phyloP scores from a whole-genome alignment of 2,888 invertebrate genomes.

The Melolontha melolontha region DNA sequence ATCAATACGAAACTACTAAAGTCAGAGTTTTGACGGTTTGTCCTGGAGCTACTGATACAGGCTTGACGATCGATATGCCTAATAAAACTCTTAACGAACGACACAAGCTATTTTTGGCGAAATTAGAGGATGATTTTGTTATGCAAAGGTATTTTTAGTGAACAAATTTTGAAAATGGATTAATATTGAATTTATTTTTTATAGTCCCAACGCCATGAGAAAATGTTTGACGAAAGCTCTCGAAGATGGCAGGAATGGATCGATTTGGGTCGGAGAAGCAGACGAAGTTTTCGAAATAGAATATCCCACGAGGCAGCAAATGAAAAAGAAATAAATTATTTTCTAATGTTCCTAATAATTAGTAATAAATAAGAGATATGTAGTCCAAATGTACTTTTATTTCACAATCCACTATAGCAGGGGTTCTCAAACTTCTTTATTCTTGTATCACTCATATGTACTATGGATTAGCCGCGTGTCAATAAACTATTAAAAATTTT shows the following conservation, averaged over 20 bases:
- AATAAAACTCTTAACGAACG: constrained; percentile 15
- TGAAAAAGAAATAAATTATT: constrained; percentile 38
- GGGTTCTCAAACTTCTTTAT: no score
- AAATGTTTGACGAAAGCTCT: constrained; percentile 52
- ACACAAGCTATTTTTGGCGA: background rate
- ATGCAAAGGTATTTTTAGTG: constrained; percentile 1
- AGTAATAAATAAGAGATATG: background rate
- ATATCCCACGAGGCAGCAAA: constrained; percentile 50
- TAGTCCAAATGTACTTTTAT: background rate
- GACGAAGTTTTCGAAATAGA: constrained; percentile 59
- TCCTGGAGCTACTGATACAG: constrained; percentile 63
- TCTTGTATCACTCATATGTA: no score
- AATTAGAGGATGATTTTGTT: background rate
- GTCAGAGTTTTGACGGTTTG: constrained; percentile 62
- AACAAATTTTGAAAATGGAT: background rate
- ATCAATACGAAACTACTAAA: constrained; percentile 59
- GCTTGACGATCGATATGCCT: constrained; percentile 25
- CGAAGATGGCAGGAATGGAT: constrained; percentile 62
- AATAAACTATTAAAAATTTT: no score
- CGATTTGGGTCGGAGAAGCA: constrained; percentile 66
- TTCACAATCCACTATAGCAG: no score
- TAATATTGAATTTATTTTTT: constrained; percentile 31
- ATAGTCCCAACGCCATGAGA: constrained; percentile 54
- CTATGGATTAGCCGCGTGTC: no score
- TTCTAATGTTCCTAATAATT: background rate